These are phyloP conservation scores for Pica pica DNA, from an alignment of 2,113 vertebrate species.

Conservation along the genomic window DNA sequence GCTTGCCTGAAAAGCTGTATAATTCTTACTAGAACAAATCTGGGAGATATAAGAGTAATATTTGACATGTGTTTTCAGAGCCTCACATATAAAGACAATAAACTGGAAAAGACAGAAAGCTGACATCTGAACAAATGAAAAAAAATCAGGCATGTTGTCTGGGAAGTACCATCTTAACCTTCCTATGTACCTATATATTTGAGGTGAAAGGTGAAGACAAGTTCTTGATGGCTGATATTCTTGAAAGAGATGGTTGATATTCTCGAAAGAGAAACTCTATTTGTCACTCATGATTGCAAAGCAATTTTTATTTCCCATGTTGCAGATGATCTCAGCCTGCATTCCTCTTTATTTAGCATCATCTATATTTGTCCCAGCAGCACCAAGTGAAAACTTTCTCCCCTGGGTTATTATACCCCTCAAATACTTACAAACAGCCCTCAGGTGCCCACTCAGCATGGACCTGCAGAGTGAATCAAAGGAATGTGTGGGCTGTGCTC, in stretches of 20 bases:
- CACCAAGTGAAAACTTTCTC: neutral
- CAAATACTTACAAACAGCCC: neutral
- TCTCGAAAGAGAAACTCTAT: neutral
- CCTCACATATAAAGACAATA: neutral
- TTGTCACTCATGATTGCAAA: neutral
- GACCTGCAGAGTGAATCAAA: neutral
- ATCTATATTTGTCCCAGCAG: neutral
- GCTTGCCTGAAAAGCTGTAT: neutral
- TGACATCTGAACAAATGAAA: neutral
- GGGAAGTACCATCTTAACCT: neutral
- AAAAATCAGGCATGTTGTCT: neutral
- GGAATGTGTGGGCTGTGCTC: neutral
- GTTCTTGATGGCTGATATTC: neutral
- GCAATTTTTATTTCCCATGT: neutral
- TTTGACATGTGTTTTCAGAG: neutral
- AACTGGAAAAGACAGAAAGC: neutral
- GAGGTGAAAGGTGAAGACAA: neutral
- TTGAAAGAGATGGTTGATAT: neutral
- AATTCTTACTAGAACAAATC: neutral
- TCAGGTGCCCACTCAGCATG: neutral
- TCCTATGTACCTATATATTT: neutral
- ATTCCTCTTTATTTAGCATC: neutral
- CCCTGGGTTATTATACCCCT: neutral
- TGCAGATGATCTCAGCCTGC: neutral
- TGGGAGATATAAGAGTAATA: neutral